Percentiles rank a stretch among this genome's conserved stretches.
Evolutionary conservation across 2,113 vertebrate genomes (phyloP).

Genomic region (Engraulis encrasicolus): DNA sequence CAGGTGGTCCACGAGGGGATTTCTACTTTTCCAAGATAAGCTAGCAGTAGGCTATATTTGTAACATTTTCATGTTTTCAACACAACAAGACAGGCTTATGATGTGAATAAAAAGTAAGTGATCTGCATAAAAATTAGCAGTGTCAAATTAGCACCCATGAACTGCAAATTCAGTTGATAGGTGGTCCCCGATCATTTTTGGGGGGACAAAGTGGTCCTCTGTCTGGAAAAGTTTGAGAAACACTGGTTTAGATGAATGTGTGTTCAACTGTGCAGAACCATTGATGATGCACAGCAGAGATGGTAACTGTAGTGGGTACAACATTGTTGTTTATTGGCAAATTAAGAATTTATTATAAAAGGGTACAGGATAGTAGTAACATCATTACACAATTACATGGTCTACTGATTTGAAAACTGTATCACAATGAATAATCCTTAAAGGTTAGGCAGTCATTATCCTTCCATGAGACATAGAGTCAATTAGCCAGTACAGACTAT

Average conservation of each 20-base stretch:
- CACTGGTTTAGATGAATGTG: not conserved
- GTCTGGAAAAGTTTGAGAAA: no score
- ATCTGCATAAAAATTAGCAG: no score
- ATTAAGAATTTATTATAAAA: not conserved
- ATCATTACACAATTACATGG: not conserved
- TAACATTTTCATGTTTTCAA: no score
- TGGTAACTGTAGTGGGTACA: not conserved
- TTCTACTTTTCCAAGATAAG: no score
- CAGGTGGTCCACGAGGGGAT: no score
- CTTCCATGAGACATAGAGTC: not conserved
- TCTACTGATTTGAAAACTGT: not conserved
- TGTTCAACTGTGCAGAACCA: not conserved
- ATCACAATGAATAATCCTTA: not conserved
- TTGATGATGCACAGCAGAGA: not conserved
- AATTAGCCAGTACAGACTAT: not conserved
- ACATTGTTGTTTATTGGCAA: constrained; percentile 2
- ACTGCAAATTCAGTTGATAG: no score
- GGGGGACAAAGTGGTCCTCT: no score
- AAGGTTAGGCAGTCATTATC: not conserved
- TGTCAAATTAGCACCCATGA: no score
- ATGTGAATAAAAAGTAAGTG: no score
- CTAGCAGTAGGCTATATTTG: no score
- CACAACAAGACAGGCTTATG: no score
- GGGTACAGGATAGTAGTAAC: not conserved
- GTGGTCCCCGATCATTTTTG: no score